phyloP scores from a whole-genome alignment of 35 echinoderm and acorn worm genomes.

The Chiridota heheva region DNA sequence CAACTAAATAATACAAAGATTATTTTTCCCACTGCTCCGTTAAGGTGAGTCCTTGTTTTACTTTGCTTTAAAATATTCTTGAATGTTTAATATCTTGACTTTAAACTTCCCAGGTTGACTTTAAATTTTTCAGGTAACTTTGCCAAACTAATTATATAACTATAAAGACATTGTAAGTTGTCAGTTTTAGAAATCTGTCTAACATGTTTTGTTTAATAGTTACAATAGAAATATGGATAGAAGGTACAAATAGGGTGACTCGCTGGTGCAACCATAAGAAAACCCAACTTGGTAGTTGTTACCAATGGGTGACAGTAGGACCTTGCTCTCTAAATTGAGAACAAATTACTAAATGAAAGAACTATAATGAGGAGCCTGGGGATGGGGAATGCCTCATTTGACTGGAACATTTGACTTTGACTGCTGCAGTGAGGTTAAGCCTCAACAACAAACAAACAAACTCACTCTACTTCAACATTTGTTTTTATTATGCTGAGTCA shows the following conservation, averaged over 20 bases:
- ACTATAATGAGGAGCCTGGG: not conserved
- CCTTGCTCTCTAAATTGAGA: not conserved
- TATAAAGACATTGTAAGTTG: not conserved
- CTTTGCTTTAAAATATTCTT: too few species aligned
- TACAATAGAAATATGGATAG: not conserved
- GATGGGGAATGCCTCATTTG: not conserved
- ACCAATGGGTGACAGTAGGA: not conserved
- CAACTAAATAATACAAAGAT: slow-evolving; percentile 41
- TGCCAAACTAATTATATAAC: not conserved
- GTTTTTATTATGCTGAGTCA: not conserved
- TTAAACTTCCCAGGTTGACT: not conserved
- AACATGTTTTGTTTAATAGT: not conserved
- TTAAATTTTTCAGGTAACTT: not conserved
- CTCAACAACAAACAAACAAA: not conserved
- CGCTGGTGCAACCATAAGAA: not conserved
- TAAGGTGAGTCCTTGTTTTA: slow-evolving; percentile 3
- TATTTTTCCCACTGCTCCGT: slow-evolving; percentile 70
- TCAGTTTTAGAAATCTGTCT: not conserved
- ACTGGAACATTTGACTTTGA: not conserved
- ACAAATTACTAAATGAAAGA: not conserved
- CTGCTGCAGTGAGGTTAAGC: not conserved
- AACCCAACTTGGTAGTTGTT: not conserved
- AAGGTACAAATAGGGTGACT: not conserved
- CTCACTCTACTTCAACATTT: not conserved
- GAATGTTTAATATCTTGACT: not conserved